Conservation (phyloP, 2,113 vertebrate genomes). For the Malaclemys terrapin region DNA sequence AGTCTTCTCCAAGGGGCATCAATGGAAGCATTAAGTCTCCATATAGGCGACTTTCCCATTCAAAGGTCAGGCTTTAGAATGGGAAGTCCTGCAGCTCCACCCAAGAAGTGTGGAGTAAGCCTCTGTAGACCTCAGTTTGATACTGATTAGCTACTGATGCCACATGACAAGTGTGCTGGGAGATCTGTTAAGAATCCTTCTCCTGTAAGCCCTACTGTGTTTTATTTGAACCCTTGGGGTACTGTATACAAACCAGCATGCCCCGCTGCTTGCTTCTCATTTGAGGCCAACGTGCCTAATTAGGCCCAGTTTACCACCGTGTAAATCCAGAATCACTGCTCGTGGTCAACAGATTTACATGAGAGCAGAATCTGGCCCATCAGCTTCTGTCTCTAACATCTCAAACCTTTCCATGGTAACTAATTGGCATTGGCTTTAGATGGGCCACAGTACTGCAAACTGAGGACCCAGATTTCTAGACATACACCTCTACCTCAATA, state of each 20-base stretch:
- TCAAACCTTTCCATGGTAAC: neutral
- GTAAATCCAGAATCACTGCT: too few species aligned
- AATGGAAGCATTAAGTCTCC: neutral
- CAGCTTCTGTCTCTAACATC: neutral
- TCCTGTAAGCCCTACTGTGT: neutral
- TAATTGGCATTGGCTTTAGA: neutral
- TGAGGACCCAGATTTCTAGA: too few species aligned
- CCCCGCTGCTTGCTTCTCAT: neutral
- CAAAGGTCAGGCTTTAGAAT: neutral
- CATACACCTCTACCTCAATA: too few species aligned
- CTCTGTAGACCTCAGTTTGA: neutral
- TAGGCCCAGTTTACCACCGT: neutral
- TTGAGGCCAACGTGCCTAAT: neutral
- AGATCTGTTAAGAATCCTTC: neutral
- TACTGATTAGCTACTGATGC: neutral
- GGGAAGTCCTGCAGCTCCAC: neutral
- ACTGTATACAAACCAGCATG: neutral
- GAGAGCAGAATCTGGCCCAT: neutral
- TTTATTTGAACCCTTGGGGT: neutral
- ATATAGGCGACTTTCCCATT: neutral
- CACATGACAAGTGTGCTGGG: too few species aligned
- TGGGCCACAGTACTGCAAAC: too few species aligned
- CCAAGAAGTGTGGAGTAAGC: neutral
- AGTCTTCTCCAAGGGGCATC: neutral
- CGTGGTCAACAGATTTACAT: too few species aligned